Base-by-base conservation (phyloP, 2,797 vertebrate species). In the Centropyge bicolor region DNA sequence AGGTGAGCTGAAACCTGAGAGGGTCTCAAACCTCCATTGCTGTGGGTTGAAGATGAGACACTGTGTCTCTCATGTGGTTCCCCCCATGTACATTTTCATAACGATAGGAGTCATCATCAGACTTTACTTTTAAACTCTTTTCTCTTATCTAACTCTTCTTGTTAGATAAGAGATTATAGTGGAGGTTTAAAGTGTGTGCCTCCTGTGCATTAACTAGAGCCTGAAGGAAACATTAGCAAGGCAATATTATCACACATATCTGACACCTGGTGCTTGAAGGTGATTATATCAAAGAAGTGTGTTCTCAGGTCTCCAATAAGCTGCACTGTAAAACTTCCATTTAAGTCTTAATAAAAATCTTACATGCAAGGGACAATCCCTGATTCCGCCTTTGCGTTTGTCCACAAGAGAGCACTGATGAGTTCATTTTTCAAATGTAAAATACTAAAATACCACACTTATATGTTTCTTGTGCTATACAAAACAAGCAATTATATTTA, bases 1-100 rank as follows among this genome's bases (percentile, higher is more conserved):
- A 74, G 74, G 62, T 85, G 86, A 67, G 82, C 78, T 67, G 77
- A 80, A 86, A 86, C 60, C 55, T 9, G 19, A 82, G 60, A 55
- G 31, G 64, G 6, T 35, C 57, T 64, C 43, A 51, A 12, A n/a
- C 61, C 73, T 70, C 41, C 45, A 41, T 5, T 9, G 46, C 19
- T 45, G 68, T 48, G 61, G 41, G 43, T 7, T 73, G 40, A 45
- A 51, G 69, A 76, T 52, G 79, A 72, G 69, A 78, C 80, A 36
- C 31, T 0, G 4, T 51, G 41, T 72, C n/a, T 79, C n/a, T 62
- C 11, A 38, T 63, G 55, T 70, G 57, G 49, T 49, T 71, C 41
- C 27, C 24, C 41, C 43, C 36, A 17, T 13, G 9, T 38, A 41
- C 5, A 63, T 63, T 48, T 43, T 20, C 48, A 55, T 67, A 70